Percentiles rank a stretch among this genome's conserved stretches.
Conservation (phyloP, 2,113 vertebrate species). For the Psettodes erumei region DNA sequence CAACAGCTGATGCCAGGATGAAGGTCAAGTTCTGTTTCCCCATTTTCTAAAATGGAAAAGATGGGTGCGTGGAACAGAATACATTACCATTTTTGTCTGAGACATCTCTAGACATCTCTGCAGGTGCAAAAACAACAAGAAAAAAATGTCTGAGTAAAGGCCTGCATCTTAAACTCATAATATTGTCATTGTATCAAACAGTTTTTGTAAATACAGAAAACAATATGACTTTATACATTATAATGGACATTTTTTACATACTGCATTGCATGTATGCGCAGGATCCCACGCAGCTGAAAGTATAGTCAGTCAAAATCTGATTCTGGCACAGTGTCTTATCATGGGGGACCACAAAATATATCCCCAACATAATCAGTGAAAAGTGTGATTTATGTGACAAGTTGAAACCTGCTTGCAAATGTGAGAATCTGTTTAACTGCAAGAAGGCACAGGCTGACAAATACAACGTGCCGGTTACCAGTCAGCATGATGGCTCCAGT, state of each 20-base stretch:
- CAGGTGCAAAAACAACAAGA: no score
- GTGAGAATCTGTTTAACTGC: background rate
- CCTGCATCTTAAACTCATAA: background rate
- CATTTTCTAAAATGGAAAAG: background rate
- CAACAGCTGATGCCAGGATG: constrained; percentile 22
- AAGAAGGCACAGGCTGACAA: background rate
- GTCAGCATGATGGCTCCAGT: background rate
- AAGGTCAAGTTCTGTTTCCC: constrained; percentile 19
- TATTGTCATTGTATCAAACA: background rate
- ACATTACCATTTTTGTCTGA: background rate
- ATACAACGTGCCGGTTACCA: background rate
- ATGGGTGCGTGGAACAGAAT: background rate
- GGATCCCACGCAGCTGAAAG: background rate
- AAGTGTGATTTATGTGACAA: constrained; percentile 7
- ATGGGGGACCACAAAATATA: background rate
- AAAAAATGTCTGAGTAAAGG: background rate
- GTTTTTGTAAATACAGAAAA: background rate
- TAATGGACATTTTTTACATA: background rate
- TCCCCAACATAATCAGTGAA: background rate
- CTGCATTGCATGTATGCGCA: no score
- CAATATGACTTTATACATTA: background rate
- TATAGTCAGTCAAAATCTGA: background rate
- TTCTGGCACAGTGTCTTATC: background rate
- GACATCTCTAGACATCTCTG: no score
- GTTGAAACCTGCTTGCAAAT: background rate